These are phyloP conservation scores for Aldabrachelys gigantea DNA, from an alignment of 2,113 vertebrate species.

Conservation along the genomic window DNA sequence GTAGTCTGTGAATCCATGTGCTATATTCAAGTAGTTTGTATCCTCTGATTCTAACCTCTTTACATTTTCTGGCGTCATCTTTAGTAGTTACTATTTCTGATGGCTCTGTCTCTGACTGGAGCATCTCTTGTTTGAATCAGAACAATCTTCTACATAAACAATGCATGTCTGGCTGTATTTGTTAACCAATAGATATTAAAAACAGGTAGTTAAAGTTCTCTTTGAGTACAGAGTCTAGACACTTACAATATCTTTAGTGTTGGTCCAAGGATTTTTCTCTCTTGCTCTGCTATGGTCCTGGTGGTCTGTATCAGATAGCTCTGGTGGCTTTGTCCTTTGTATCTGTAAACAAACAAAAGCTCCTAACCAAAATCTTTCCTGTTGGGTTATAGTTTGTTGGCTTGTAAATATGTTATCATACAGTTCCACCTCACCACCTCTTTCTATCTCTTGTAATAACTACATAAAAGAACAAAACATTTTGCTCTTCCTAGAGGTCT, in stretches of 20 bases:
- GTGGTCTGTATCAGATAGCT: background rate
- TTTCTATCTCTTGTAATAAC: background rate
- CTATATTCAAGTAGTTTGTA: background rate
- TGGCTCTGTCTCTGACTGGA: background rate
- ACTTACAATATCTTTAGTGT: background rate
- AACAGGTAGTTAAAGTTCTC: background rate
- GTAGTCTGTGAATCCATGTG: background rate
- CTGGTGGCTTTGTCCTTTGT: background rate
- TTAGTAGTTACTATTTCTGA: background rate
- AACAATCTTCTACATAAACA: background rate
- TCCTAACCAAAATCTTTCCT: background rate
- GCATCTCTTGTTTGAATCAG: background rate
- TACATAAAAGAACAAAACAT: rapidly evolving
- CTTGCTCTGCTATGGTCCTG: background rate
- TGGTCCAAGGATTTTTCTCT: background rate
- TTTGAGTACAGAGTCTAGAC: background rate
- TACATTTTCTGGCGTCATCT: background rate
- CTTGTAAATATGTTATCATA: background rate
- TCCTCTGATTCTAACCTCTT: background rate
- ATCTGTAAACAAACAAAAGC: background rate
- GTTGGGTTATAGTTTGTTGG: background rate
- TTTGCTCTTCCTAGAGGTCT: background rate
- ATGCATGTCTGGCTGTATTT: background rate
- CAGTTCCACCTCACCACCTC: background rate
- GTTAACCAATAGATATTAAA: background rate